Evolutionary conservation across 2,888 invertebrate genomes (phyloP).

Genomic region (Gasteruption jaculator): DNA sequence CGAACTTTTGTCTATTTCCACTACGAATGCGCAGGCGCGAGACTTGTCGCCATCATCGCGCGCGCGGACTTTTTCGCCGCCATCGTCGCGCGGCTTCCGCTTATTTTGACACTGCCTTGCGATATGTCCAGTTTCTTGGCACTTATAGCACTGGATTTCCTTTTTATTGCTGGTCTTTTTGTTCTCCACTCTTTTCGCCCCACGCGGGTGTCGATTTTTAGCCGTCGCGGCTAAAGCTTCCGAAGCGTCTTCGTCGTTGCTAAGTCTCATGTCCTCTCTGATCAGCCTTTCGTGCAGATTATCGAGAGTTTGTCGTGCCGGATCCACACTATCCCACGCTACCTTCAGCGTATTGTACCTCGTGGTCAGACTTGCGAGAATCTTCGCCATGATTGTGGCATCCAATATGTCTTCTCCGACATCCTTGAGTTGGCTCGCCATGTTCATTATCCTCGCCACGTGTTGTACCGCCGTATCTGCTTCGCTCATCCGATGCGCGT

Average conservation of each 20-base stretch:
- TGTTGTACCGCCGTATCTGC: constrained; percentile 22
- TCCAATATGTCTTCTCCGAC: constrained; percentile 22
- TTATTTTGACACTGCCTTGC: constrained; percentile 20
- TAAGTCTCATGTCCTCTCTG: constrained; percentile 20
- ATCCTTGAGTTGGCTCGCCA: constrained; percentile 21
- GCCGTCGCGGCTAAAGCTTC: constrained; percentile 18
- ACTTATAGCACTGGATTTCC: constrained; percentile 21
- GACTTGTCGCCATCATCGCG: constrained; percentile 10
- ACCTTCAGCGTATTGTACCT: constrained; percentile 22
- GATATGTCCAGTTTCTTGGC: constrained; percentile 19
- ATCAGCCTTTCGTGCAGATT: constrained; percentile 22
- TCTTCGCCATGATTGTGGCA: constrained; percentile 23
- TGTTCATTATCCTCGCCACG: constrained; percentile 19
- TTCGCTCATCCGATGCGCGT: constrained; percentile 20
- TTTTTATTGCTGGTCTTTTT: constrained; percentile 10
- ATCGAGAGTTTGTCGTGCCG: constrained; percentile 20
- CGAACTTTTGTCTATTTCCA: constrained; percentile 5
- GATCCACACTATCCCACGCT: constrained; percentile 24
- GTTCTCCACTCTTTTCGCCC: constrained; percentile 3
- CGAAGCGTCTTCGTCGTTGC: constrained; percentile 9
- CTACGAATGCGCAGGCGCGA: constrained; percentile 16
- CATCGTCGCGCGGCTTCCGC: constrained; percentile 14
- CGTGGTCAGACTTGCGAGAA: constrained; percentile 24
- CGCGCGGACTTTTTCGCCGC: too few relatives aligned
- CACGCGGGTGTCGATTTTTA: constrained; percentile 9